phyloP scores from a whole-genome alignment of 2,888 invertebrate species.

The Neoaliturus tenellus region DNA sequence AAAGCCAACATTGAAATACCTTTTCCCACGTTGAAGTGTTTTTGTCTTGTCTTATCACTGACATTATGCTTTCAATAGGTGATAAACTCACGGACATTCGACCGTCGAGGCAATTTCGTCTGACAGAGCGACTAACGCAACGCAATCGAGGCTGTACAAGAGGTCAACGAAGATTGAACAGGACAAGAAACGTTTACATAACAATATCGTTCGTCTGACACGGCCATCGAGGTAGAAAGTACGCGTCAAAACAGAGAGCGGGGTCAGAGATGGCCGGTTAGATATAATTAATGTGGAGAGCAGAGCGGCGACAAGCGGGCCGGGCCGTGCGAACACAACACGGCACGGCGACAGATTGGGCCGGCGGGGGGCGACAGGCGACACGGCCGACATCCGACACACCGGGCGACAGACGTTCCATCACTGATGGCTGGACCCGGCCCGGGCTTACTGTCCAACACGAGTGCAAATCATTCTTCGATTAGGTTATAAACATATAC shows the following conservation, averaged over 20 bases:
- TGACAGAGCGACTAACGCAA: not conserved
- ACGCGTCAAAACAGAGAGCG: constrained; percentile 23
- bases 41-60: too few relatives aligned
- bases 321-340: constrained; percentile 1
- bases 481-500: too few relatives aligned
- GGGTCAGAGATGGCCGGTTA: constrained; percentile 3
- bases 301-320: not conserved
- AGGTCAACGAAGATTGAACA: not conserved
- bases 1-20: too few relatives aligned
- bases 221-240: constrained; percentile 16
- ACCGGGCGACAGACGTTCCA: not conserved
- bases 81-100: not conserved
- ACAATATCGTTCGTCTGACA: not conserved
- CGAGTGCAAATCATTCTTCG: too few relatives aligned
- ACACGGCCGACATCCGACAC: not conserved
- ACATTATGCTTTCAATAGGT: too few relatives aligned
- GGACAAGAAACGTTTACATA: constrained; percentile 22
- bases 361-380: not conserved
- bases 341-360: not conserved
- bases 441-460: too few relatives aligned
- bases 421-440: not conserved
- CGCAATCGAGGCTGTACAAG: not conserved
- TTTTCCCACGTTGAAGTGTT: too few relatives aligned
- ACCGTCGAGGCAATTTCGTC: not conserved
- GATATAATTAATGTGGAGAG: constrained; percentile 29